These are phyloP conservation scores for Dasyurus viverrinus DNA, from an alignment of 2,113 vertebrate genomes.

Conservation along the genomic window DNA sequence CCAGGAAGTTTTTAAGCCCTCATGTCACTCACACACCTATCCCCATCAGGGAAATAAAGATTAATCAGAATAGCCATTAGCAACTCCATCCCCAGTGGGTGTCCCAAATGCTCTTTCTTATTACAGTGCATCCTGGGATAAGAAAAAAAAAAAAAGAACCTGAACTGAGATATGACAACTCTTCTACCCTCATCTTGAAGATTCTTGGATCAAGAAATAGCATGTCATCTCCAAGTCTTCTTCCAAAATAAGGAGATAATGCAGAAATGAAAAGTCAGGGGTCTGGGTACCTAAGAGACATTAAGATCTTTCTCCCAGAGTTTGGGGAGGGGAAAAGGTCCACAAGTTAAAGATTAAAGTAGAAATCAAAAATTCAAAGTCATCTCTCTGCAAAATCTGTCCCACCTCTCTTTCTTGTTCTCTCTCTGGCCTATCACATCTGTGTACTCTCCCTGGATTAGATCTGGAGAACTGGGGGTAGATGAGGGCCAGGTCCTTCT, in stretches of 20 bases:
- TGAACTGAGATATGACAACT: constrained; percentile 27
- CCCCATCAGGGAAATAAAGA: constrained; percentile 22
- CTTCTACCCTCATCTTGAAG: constrained; percentile 18
- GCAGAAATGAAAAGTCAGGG: constrained; percentile 37
- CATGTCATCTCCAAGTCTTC: constrained; percentile 46
- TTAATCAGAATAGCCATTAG: constrained; percentile 56
- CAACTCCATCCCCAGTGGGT: constrained; percentile 25
- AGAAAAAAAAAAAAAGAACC: constrained; percentile 6
- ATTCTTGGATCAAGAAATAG: constrained; percentile 46
- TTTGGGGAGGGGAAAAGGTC: constrained; percentile 41
- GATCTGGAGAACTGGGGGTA: constrained; percentile 56
- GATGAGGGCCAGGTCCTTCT: constrained; percentile 47
- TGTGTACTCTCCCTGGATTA: constrained; percentile 52
- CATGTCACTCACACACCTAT: constrained; percentile 47
- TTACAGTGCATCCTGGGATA: constrained; percentile 4
- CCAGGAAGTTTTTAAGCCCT: constrained; percentile 22
- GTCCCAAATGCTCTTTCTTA: constrained; percentile 15
- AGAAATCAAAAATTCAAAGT: constrained; percentile 74
- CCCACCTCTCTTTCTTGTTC: constrained; percentile 62
- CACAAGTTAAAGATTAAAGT: constrained; percentile 78
- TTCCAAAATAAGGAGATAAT: constrained; percentile 35
- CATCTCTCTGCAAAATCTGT: constrained; percentile 59
- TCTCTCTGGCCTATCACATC: constrained; percentile 59
- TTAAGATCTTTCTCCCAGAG: constrained; percentile 71
- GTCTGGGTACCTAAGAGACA: constrained; percentile 74